These are phyloP conservation scores for Aelia acuminata DNA, from an alignment of 2,888 invertebrate genomes.

Conservation along the genomic window DNA sequence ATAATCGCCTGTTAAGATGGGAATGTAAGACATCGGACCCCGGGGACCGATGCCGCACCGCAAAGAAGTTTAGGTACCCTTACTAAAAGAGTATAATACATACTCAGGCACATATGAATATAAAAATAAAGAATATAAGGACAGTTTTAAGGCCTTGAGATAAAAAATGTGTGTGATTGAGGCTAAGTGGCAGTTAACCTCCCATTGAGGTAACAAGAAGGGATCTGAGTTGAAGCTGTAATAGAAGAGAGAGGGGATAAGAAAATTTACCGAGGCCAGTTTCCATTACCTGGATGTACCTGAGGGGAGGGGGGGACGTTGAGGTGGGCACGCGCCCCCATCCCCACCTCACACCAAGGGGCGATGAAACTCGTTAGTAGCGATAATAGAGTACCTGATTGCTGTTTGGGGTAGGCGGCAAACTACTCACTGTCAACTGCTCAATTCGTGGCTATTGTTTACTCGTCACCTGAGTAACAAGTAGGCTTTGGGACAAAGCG, in stretches of 20 bases:
- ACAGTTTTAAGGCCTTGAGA: neutral
- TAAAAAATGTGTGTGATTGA: neutral
- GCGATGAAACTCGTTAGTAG: slow-evolving; percentile 37
- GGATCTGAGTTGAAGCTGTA: neutral
- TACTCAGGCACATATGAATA: too few relatives aligned
- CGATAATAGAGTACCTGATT: slow-evolving; percentile 19
- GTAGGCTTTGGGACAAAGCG: neutral
- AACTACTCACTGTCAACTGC: neutral
- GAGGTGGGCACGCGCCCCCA: neutral
- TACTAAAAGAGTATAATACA: too few relatives aligned
- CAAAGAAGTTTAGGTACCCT: too few relatives aligned
- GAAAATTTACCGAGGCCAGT: slow-evolving; percentile 19
- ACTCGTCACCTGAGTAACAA: neutral
- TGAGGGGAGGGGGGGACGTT: neutral
- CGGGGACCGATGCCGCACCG: too few relatives aligned
- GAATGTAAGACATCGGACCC: too few relatives aligned
- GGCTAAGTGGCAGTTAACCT: slow-evolving; percentile 16
- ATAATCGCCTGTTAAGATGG: too few relatives aligned
- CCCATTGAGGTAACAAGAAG: neutral
- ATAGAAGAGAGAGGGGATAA: slow-evolving; percentile 20
- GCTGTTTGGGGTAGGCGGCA: neutral
- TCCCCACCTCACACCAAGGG: too few relatives aligned
- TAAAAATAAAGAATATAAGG: too few relatives aligned
- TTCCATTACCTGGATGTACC: neutral
- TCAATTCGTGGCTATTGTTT: neutral